phyloP scores from a whole-genome alignment of 2,797 vertebrate species.

The Distichodus sexfasciatus region DNA sequence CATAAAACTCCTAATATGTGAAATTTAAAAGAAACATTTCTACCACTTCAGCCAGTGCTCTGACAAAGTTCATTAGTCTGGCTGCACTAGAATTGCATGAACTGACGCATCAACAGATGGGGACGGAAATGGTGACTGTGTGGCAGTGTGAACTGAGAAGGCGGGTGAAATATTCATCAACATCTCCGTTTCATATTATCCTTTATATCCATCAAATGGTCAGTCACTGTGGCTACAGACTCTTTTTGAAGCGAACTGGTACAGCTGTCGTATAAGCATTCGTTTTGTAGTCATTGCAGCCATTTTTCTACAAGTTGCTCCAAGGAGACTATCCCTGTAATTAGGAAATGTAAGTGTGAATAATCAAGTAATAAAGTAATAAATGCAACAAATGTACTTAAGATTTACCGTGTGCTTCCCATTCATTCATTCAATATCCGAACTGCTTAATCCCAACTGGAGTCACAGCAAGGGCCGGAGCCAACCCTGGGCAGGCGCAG shows the following conservation, averaged over 20 bases:
- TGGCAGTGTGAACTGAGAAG: slow-evolving; percentile 40
- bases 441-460: too few species aligned
- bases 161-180: slow-evolving; percentile 52
- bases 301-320: background rate
- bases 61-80: slow-evolving; percentile 24
- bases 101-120: slow-evolving; percentile 40
- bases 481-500: too few species aligned
- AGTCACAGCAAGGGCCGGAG: too few species aligned
- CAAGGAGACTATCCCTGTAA: too few species aligned
- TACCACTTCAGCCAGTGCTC: slow-evolving; percentile 8
- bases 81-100: slow-evolving; percentile 32
- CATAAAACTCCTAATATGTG: background rate
- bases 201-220: slow-evolving; percentile 38
- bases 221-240: slow-evolving; percentile 15
- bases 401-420: too few species aligned
- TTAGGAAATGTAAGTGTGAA: too few species aligned
- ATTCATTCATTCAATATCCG: too few species aligned
- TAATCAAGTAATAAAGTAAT: too few species aligned
- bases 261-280: background rate
- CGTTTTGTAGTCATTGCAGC: background rate
- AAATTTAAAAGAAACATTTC: slow-evolving; percentile 1
- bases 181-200: slow-evolving; percentile 47
- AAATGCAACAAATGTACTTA: too few species aligned
- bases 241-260: background rate
- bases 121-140: slow-evolving; percentile 44